Evolutionary conservation across 2,888 invertebrate species (phyloP).

Genomic region (Dasypogon diadema): DNA sequence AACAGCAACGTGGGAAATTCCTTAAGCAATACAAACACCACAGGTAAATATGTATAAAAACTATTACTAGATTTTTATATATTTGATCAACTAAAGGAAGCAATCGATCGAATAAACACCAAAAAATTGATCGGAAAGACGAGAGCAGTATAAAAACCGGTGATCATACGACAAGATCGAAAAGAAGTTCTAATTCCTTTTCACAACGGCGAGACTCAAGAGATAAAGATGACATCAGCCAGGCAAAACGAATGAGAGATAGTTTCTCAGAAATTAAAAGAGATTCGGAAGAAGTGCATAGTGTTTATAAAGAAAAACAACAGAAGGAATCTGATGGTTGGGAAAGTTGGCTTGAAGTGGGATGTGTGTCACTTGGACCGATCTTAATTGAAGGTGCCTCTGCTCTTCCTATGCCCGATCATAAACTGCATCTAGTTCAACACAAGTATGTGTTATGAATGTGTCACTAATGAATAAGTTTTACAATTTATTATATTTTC

Average conservation of each 20-base stretch:
- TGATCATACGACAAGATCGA: constrained; percentile 57
- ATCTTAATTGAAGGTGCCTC: constrained; percentile 90
- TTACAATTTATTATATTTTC: constrained; percentile 1
- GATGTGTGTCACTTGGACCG: constrained; percentile 90
- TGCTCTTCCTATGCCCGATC: constrained; percentile 82
- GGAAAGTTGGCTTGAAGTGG: constrained; percentile 93
- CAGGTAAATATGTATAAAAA: constrained; percentile 64
- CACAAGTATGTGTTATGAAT: constrained; percentile 73
- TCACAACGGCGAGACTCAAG: constrained; percentile 66
- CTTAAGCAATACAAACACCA: constrained; percentile 77
- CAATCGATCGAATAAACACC: constrained; percentile 66
- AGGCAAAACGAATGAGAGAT: constrained; percentile 63
- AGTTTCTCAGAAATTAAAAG: constrained; percentile 64
- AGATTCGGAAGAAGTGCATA: constrained; percentile 59
- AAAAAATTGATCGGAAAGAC: constrained; percentile 61
- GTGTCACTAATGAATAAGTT: neutral
- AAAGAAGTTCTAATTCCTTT: constrained; percentile 66
- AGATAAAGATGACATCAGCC: constrained; percentile 59
- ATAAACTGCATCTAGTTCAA: constrained; percentile 81
- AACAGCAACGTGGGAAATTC: constrained; percentile 67
- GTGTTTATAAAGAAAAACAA: constrained; percentile 34
- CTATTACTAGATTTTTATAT: neutral
- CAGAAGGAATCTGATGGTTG: constrained; percentile 62
- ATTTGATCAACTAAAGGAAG: no score
- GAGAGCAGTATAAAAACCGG: constrained; percentile 59